Percentiles rank a stretch among this genome's conserved stretches.
phyloP scores from a whole-genome alignment of 1,140 invertebrate genomes.

The Campoletis sonorensis region DNA sequence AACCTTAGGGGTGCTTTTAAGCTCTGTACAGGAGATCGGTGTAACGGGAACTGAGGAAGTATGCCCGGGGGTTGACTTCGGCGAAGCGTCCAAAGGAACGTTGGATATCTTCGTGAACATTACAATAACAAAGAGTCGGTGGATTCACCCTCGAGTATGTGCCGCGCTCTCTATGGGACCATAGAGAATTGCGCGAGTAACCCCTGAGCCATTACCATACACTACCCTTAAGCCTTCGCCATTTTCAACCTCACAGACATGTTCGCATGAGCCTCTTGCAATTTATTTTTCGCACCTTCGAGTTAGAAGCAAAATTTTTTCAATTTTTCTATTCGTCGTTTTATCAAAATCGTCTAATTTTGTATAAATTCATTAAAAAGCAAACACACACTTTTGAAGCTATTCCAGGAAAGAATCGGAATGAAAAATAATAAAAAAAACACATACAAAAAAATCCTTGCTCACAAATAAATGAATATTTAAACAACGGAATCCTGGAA shows the following conservation, averaged over 20 bases:
- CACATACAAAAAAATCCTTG: too few relatives aligned
- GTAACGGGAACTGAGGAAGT: conserved; percentile 6
- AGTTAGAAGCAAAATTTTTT: not conserved
- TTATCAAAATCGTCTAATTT: not conserved
- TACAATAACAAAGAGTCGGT: conserved; percentile 59
- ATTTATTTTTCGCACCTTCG: too few relatives aligned
- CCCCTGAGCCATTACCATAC: not conserved
- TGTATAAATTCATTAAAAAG: too few relatives aligned
- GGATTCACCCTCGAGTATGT: conserved; percentile 35
- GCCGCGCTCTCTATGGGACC: conserved; percentile 12
- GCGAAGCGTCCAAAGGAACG: conserved; percentile 51
- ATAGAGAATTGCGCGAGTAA: conserved; percentile 11
- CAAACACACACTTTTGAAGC: too few relatives aligned
- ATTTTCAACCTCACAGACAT: not conserved
- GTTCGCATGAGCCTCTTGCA: not conserved
- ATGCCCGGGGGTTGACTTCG: conserved; percentile 56
- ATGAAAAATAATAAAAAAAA: not conserved
- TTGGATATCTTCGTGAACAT: conserved; percentile 57
- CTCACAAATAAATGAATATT: too few relatives aligned
- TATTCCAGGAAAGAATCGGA: not conserved
- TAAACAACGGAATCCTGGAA: too few relatives aligned
- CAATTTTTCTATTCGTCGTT: not conserved
- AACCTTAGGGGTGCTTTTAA: not conserved
- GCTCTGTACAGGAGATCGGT: not conserved
- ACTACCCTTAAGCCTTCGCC: conserved; percentile 9